These are phyloP conservation scores for Pterocles orientalis DNA, from an alignment of 2,113 vertebrate genomes.

Conservation along the genomic window DNA sequence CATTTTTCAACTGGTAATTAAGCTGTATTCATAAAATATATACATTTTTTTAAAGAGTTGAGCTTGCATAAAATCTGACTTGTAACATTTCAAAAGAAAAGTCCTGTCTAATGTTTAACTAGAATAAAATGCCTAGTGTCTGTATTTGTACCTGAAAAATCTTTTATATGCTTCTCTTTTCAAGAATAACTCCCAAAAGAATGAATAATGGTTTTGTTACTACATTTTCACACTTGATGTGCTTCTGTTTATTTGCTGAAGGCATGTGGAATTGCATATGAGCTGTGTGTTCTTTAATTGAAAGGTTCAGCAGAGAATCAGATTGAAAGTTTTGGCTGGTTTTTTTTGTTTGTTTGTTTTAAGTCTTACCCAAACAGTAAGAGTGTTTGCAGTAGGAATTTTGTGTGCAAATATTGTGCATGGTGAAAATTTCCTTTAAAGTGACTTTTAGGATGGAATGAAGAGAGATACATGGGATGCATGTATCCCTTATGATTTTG, in stretches of 20 bases:
- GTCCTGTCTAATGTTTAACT: neutral
- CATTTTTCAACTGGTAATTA: neutral
- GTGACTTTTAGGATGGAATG: neutral
- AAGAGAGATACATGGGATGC: neutral
- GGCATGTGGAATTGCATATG: neutral
- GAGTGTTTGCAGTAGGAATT: neutral
- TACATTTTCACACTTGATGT: neutral
- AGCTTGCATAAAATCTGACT: neutral
- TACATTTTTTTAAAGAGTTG: neutral
- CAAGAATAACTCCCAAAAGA: slow-evolving; percentile 28
- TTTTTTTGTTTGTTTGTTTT: neutral
- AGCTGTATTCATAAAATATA: neutral
- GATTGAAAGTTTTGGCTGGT: neutral
- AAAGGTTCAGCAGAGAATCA: slow-evolving; percentile 42
- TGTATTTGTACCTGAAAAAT: neutral
- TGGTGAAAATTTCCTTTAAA: slow-evolving; percentile 26
- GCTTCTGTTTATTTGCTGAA: slow-evolving; percentile 4
- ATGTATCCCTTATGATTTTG: slow-evolving; percentile 8
- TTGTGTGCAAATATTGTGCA: slow-evolving; percentile 11
- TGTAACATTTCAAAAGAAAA: neutral
- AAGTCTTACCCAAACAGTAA: neutral
- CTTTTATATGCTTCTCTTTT: neutral
- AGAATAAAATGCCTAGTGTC: neutral
- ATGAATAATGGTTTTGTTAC: slow-evolving; percentile 66
- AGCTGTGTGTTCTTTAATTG: neutral